Base-by-base conservation (phyloP, 2,888 invertebrate genomes). In the Pachycephus smyrnensis region DNA sequence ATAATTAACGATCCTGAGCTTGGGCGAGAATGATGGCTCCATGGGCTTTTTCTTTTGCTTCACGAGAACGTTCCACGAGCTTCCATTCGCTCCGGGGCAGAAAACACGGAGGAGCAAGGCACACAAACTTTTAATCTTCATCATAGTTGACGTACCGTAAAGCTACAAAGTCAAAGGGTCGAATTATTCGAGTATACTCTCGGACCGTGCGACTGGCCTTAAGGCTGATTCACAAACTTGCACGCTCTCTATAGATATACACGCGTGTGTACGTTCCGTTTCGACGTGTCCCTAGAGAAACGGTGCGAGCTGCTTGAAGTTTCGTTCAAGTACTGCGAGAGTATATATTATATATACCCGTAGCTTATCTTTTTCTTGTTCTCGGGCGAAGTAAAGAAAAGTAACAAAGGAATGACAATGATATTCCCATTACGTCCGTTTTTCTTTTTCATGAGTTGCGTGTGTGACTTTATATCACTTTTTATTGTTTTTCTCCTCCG, bases 81-180 rank as follows among this genome's bases (percentile, higher is more conserved):
- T 55, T 55, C 55, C 55, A 23, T 55, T 55, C 55, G 55, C 55
- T 55, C 55, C 23, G 55, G 23, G 55, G 23, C 55, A 23, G 55
- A 9, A 74, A 35, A 84, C 78, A 83, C 75, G 85, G 85, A 85
- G 85, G 83, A 85, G 84, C 84, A 83, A 85, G 81, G 79, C 83
- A 82, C 79, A 68, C 78, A 76, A 78, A 78, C 75, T 40, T 78
- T 73, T 23, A 55, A 23, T 23, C 23, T 55, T 9, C 23, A 9
- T 55, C 23, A 23, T 2, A 55, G 55, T 55, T 6, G 55, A 55
- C 55, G 55, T 23, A 55, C 0, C 55, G 23, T 55, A 55, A 55
- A 55, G 55, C 55, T 55, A 55, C 55, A 23, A 40, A 15, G 40
- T 40, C 40, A 40, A 55, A 23, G 55, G 55, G 23, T 55, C 55